A percentile compares a stretch with the other conserved stretches of the same genome.
Conservation (phyloP, 2,113 vertebrate genomes). For the Oryzias curvinotus region DNA sequence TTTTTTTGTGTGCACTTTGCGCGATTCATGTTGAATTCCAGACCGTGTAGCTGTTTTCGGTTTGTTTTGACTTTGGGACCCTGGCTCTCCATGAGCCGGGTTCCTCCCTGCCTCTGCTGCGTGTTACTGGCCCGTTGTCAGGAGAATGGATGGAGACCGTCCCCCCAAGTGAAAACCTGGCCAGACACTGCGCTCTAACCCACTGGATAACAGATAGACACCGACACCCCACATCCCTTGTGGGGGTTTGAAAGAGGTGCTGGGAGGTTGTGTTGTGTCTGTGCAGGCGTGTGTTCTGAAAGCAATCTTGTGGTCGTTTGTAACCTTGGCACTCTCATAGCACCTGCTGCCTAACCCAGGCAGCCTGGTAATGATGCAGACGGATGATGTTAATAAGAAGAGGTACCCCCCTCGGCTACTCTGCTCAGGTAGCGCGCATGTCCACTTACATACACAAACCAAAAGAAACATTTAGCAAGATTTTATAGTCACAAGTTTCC, state of each 20-base stretch:
- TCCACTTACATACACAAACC: slow-evolving; percentile 27
- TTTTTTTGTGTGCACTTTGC: too few relatives aligned
- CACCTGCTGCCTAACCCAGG: slow-evolving; percentile 89
- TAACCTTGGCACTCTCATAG: slow-evolving; percentile 88
- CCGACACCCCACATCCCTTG: slow-evolving; percentile 85
- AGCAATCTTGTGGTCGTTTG: slow-evolving; percentile 86
- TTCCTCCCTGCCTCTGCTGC: slow-evolving; percentile 40
- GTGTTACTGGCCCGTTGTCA: slow-evolving; percentile 87
- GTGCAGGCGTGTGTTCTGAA: slow-evolving; percentile 58
- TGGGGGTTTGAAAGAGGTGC: slow-evolving; percentile 86
- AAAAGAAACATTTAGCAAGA: slow-evolving; percentile 29
- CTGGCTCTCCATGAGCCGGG: slow-evolving; percentile 75
- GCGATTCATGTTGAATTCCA: too few relatives aligned
- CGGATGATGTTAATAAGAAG: slow-evolving; percentile 95
- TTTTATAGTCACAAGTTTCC: background rate
- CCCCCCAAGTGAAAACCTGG: slow-evolving; percentile 87
- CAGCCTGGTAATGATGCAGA: slow-evolving; percentile 95
- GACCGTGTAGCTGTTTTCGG: background rate
- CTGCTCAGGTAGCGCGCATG: slow-evolving; percentile 63
- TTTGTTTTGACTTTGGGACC: slow-evolving; percentile 55
- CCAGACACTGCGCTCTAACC: slow-evolving; percentile 87
- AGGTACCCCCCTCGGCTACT: slow-evolving; percentile 88
- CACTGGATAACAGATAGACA: slow-evolving; percentile 94
- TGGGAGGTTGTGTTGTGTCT: slow-evolving; percentile 54
- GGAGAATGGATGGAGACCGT: slow-evolving; percentile 94